Conservation (phyloP, 2,888 invertebrate species). For the Agonopterix arenella region DNA sequence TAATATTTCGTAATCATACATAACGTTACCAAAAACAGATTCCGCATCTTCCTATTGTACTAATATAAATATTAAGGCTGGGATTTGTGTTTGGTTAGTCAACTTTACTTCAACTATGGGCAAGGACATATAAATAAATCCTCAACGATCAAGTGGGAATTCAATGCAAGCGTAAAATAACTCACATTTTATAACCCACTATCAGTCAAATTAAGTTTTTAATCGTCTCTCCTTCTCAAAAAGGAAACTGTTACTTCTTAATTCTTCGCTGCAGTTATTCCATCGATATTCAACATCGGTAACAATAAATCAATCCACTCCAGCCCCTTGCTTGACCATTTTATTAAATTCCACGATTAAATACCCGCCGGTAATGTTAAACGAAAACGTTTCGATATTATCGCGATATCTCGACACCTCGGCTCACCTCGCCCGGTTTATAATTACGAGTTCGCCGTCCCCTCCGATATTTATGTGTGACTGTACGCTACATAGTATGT, state of each 20-base stretch:
- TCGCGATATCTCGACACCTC: constrained; percentile 63
- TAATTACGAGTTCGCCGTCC: constrained; percentile 42
- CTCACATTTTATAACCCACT: no score
- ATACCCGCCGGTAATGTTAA: constrained; percentile 48
- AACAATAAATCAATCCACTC: constrained; percentile 44
- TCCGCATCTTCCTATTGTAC: no score
- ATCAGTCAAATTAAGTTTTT: no score
- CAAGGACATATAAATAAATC: no score
- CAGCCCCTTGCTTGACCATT: constrained; percentile 36
- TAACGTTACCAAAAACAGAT: no score
- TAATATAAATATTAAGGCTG: no score
- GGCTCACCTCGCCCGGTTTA: constrained; percentile 42
- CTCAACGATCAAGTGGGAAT: no score
- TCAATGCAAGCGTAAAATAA: background rate
- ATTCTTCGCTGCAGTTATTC: constrained; percentile 17
- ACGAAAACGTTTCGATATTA: constrained; percentile 56
- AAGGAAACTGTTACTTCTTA: background rate
- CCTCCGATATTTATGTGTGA: constrained; percentile 17
- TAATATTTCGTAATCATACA: no score
- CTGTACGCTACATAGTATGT: no score
- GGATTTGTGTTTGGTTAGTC: no score
- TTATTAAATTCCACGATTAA: constrained; percentile 65
- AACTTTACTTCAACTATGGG: no score
- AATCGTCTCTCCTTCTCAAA: no score
- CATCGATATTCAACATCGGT: constrained; percentile 21